phyloP scores from a whole-genome alignment of 2,797 vertebrate species.

The Halcyon chelicuti region DNA sequence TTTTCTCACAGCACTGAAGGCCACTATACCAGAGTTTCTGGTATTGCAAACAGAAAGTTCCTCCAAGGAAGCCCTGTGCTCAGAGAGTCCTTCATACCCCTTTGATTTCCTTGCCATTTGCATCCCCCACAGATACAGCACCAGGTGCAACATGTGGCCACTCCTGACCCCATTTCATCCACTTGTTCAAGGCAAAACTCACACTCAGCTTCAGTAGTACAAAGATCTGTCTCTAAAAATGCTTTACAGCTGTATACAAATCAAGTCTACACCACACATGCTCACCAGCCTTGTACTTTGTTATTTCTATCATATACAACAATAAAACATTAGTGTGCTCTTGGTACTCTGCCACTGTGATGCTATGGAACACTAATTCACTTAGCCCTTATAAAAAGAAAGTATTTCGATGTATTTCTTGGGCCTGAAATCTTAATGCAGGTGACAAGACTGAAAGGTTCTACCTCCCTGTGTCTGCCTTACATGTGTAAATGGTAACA shows the following conservation, averaged over 20 bases:
- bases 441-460: neutral
- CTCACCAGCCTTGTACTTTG: neutral
- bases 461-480: neutral
- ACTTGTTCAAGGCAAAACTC: neutral
- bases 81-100: accelerated
- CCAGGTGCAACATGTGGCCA: accelerated
- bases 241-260: slow-evolving; percentile 3
- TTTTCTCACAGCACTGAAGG: neutral
- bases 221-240: neutral
- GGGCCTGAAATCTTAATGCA: neutral
- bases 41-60: neutral
- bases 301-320: neutral
- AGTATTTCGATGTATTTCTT: neutral
- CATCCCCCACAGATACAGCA: neutral
- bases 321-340: neutral
- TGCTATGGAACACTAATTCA: neutral
- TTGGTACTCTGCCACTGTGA: neutral
- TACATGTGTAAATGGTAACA: neutral
- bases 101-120: neutral
- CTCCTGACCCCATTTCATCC: neutral
- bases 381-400: neutral
- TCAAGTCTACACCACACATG: neutral
- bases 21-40: neutral
- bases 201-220: neutral
- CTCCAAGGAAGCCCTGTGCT: neutral